Conservation (phyloP, 2,113 vertebrate genomes). For the Solenodon paradoxus region DNA sequence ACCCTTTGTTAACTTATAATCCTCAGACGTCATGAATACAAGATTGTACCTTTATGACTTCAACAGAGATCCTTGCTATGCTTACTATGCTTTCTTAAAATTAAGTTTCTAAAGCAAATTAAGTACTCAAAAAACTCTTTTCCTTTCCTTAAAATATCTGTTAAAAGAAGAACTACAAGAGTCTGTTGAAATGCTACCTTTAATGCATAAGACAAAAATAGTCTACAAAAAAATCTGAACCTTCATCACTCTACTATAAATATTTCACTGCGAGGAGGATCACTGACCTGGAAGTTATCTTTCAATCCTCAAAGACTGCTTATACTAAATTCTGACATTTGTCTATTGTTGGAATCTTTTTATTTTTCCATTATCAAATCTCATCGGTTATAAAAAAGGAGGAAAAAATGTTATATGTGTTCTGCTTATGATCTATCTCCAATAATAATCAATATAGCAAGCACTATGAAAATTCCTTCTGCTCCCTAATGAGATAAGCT, state of each 20-base stretch:
- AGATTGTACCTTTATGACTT: not conserved
- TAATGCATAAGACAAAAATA: not conserved
- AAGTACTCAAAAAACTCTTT: constrained; percentile 6
- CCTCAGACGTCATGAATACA: not conserved
- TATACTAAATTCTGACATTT: constrained; percentile 3
- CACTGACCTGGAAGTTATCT: not conserved
- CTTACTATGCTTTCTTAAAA: not conserved
- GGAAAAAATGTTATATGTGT: not conserved
- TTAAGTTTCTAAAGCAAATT: not conserved
- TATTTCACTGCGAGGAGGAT: not conserved
- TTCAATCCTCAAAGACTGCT: not conserved
- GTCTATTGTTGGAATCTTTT: not conserved
- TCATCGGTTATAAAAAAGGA: not conserved
- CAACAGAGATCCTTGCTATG: not conserved
- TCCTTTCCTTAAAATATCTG: not conserved
- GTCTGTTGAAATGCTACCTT: not conserved
- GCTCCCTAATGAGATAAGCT: not conserved
- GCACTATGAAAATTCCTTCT: not conserved
- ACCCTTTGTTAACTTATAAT: not conserved
- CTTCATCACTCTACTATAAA: not conserved
- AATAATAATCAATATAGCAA: not conserved
- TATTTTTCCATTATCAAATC: not conserved
- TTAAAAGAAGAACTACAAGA: not conserved
- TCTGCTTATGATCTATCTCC: not conserved
- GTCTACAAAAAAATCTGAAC: not conserved